These are phyloP conservation scores for Ctenopoma kingsleyae DNA, from an alignment of 2,797 vertebrate species.

Conservation along the genomic window DNA sequence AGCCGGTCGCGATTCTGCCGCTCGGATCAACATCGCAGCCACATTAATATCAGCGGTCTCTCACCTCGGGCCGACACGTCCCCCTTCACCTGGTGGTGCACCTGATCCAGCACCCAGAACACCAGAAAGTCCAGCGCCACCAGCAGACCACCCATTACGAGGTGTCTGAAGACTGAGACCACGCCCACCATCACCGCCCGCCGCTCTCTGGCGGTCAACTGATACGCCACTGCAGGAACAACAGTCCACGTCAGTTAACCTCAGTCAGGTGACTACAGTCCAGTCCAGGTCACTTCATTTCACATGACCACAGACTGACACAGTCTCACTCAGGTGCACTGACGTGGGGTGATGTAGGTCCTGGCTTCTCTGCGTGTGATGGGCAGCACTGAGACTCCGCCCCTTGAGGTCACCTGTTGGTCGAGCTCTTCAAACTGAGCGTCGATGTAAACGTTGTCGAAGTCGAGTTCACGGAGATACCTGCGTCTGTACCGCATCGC, in stretches of 20 bases:
- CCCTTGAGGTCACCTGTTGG: conserved; percentile 51
- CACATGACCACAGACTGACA: too few relatives aligned
- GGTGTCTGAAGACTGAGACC: conserved; percentile 74
- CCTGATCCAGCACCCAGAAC: conserved; percentile 91
- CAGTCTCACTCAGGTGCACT: conserved; percentile 29
- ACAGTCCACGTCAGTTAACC: background rate
- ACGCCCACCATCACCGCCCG: conserved; percentile 50
- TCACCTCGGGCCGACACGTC: conserved; percentile 88
- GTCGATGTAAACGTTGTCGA: conserved; percentile 91
- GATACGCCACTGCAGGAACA: conserved; percentile 75
- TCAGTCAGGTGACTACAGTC: background rate
- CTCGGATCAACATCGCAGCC: background rate
- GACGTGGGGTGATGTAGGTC: conserved; percentile 87
- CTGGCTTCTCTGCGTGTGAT: conserved; percentile 80
- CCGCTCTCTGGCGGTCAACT: conserved; percentile 79
- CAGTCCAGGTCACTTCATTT: too few relatives aligned
- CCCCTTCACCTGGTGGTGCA: conserved; percentile 82
- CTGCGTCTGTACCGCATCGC: conserved; percentile 82
- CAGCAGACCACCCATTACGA: conserved; percentile 78
- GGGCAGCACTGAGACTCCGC: conserved; percentile 85
- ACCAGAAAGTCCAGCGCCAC: conserved; percentile 88
- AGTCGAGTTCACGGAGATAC: conserved; percentile 83
- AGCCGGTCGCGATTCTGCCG: too few relatives aligned
- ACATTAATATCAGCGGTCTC: background rate
- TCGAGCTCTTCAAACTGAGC: conserved; percentile 85